Conservation (phyloP, 2,113 vertebrate species). For the Promerops cafer region DNA sequence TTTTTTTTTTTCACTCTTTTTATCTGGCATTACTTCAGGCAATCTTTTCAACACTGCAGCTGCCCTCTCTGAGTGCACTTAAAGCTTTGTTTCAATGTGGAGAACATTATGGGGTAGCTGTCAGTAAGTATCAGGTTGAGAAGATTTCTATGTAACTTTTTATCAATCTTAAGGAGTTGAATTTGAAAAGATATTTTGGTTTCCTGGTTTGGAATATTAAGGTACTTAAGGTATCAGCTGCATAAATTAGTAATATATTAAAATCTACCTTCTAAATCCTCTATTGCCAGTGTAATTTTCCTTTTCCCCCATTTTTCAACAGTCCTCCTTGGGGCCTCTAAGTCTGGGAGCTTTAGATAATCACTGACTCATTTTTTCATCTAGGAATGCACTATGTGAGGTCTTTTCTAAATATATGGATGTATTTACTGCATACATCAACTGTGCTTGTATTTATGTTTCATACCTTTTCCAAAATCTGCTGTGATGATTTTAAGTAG, state of each 20-base stretch:
- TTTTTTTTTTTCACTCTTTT: background rate
- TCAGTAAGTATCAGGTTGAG: background rate
- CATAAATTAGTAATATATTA: background rate
- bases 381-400: background rate
- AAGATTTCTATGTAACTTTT: background rate
- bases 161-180: background rate
- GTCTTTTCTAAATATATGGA: slow-evolving; percentile 10
- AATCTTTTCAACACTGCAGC: background rate
- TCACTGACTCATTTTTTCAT: slow-evolving; percentile 4
- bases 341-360: slow-evolving; percentile 1
- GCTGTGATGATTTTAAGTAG: background rate
- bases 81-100: background rate
- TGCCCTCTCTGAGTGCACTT: background rate
- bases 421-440: slow-evolving; percentile 17
- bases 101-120: background rate
- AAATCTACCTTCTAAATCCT: background rate
- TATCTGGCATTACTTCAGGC: background rate
- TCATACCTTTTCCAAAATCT: slow-evolving; percentile 23
- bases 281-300: background rate
- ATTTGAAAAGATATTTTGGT: background rate
- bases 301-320: background rate
- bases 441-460: background rate
- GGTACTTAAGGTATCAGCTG: background rate
- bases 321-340: background rate
- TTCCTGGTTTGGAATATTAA: background rate